Base-by-base conservation (phyloP, 2,888 invertebrate genomes). In the Muscina levida region DNA sequence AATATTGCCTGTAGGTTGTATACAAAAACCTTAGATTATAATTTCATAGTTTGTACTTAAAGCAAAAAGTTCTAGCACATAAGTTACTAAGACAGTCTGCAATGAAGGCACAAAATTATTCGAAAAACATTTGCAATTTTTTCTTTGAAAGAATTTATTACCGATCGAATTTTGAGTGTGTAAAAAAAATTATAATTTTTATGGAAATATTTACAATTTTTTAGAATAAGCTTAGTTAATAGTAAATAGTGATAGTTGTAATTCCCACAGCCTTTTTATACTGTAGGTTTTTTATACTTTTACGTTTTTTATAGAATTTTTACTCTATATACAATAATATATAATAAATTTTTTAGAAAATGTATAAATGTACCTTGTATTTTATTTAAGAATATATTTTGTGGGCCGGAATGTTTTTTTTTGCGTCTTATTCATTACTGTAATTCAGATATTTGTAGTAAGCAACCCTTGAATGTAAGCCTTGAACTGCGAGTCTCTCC, bases 1-100 rank as follows among this genome's bases (percentile, higher is more conserved):
- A 19, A 53, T 11, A 48, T 37, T 37, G 70, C 46, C 70, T n/a
- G 31, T 76, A 73, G 79, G 72, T 70, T 76, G 77, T 80, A 71
- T 77, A 59, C 31, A 67, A 51, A 72, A 59, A 59, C 6, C n/a
- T n/a, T n/a, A 39, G 31, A 17, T 1, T 11, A 59, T 6, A 37
- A 15, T 72, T 24, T 57, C 59, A 42, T 72, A 72, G 72, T 59
- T n/a, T 77, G 48, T 73, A 80, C 26, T 65, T 72, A 72, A 51
- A 57, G 44, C 44, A 22, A 26, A 53, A 26, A 19, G 39, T 37
- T 59, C 65, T 17, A n/a, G 1, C 22, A 31, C 8, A 5, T 31
- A 31, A 31, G 15, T 19, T 24, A 44, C 10, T 51, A n/a, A n/a
- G n/a, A n/a, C n/a, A n/a, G n/a, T n/a, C n/a, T n/a, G n/a, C n/a